Evolutionary conservation across 2,797 vertebrate genomes (phyloP).

Genomic region (Champsocephalus esox): DNA sequence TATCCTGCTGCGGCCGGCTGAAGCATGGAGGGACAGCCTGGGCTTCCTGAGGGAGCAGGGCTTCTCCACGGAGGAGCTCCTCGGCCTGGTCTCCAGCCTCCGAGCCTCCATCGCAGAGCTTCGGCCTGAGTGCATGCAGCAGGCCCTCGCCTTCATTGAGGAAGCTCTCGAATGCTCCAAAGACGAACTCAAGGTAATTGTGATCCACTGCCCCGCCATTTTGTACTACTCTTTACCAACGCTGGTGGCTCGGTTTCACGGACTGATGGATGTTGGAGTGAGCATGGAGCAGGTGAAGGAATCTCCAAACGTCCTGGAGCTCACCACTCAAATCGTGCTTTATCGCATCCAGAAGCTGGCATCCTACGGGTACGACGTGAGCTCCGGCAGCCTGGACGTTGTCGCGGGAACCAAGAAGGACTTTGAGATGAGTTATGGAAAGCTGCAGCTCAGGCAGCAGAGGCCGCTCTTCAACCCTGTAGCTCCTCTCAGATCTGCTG

Average conservation of each 20-base stretch:
- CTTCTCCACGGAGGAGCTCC: constrained; percentile 87
- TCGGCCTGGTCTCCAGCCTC: constrained; percentile 89
- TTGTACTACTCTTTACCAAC: constrained; percentile 86
- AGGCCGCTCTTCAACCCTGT: constrained; percentile 91
- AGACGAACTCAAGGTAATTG: constrained; percentile 82
- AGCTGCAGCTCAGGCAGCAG: constrained; percentile 84
- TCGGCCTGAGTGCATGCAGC: constrained; percentile 80
- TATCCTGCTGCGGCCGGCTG: constrained; percentile 86
- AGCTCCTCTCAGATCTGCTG: constrained; percentile 79
- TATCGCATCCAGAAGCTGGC: constrained; percentile 89
- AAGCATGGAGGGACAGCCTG: constrained; percentile 84
- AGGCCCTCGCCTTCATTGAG: constrained; percentile 85
- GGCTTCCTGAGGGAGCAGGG: constrained; percentile 85
- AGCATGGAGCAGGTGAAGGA: constrained; percentile 87
- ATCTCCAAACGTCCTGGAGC: constrained; percentile 87
- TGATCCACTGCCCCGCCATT: constrained; percentile 89
- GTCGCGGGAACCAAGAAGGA: constrained; percentile 92
- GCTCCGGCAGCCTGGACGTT: constrained; percentile 83
- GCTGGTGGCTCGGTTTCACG: constrained; percentile 85
- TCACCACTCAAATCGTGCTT: constrained; percentile 89
- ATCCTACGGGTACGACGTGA: constrained; percentile 84
- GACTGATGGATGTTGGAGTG: constrained; percentile 85
- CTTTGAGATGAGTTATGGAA: constrained; percentile 87
- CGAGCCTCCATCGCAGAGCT: constrained; percentile 92
- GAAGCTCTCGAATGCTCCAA: constrained; percentile 82